Percentiles rank a stretch among this genome's conserved stretches.
These are phyloP conservation scores for Galemys pyrenaicus DNA, from an alignment of 2,113 vertebrate genomes.

Conservation along the genomic window DNA sequence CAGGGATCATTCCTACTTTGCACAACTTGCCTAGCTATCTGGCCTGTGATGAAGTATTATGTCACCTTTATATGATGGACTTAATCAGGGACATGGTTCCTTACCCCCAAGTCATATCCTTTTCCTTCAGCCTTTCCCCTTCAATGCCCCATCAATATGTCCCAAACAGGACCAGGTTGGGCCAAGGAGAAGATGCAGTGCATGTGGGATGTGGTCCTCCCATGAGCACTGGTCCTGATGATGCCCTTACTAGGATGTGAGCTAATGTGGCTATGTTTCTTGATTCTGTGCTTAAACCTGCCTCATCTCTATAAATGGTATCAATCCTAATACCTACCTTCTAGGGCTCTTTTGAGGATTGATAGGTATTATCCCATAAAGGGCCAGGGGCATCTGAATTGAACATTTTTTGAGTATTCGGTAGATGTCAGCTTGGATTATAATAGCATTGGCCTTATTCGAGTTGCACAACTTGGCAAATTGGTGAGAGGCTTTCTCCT, in stretches of 20 bases:
- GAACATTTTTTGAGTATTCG: neutral
- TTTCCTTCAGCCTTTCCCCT: accelerated
- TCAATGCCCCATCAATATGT: neutral
- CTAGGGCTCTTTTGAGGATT: neutral
- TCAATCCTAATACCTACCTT: neutral
- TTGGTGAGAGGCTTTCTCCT: neutral
- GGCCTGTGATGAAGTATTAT: neutral
- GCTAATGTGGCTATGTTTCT: neutral
- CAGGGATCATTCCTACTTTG: neutral
- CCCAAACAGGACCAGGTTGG: neutral
- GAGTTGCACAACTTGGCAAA: neutral
- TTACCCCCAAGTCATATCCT: neutral
- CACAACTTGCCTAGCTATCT: neutral
- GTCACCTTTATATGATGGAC: neutral
- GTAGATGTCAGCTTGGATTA: neutral
- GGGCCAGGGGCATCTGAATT: neutral
- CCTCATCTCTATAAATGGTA: neutral
- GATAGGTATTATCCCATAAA: neutral
- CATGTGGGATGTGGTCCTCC: neutral
- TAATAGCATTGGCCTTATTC: neutral
- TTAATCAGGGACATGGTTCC: neutral
- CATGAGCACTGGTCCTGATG: neutral
- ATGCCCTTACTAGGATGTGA: neutral
- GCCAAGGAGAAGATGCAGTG: neutral
- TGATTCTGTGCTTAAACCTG: neutral